These are phyloP conservation scores for Diuraphis noxia DNA, from an alignment of 1,140 invertebrate species.

Conservation along the genomic window DNA sequence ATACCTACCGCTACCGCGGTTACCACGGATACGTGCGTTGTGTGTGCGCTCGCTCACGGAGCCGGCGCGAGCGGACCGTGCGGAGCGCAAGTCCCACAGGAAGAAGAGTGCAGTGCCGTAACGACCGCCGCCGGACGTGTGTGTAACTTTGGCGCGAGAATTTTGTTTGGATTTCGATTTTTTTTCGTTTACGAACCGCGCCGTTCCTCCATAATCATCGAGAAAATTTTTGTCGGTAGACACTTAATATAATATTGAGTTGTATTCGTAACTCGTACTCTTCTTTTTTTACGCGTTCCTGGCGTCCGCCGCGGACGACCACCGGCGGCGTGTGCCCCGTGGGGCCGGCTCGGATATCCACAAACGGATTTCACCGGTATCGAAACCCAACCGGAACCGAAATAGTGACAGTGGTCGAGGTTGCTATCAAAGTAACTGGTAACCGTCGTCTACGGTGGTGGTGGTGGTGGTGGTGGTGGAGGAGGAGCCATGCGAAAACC, in stretches of 20 bases:
- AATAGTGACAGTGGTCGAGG: background rate
- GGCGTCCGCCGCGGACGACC: background rate
- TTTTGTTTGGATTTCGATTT: background rate
- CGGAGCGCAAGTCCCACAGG: constrained; percentile 31
- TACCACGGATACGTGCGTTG: constrained; percentile 44
- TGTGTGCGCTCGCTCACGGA: background rate
- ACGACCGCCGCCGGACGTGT: constrained; percentile 42
- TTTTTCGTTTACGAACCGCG: background rate
- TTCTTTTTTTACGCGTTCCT: background rate
- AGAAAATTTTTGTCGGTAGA: background rate
- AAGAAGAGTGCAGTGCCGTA: constrained; percentile 43
- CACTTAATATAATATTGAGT: background rate
- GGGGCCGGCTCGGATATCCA: background rate
- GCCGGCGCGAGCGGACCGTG: background rate
- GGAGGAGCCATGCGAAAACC: constrained; percentile 30
- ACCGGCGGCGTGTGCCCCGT: background rate
- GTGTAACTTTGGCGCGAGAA: background rate
- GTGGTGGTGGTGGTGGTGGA: background rate
- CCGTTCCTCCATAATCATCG: background rate
- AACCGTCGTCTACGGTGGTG: too few species aligned
- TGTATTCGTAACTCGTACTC: too few species aligned
- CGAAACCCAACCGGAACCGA: background rate
- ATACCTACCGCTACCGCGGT: constrained; percentile 20
- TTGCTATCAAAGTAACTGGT: background rate
- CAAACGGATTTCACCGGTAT: background rate